phyloP scores from a whole-genome alignment of 1,140 invertebrate species.

The Littorina saxatilis region DNA sequence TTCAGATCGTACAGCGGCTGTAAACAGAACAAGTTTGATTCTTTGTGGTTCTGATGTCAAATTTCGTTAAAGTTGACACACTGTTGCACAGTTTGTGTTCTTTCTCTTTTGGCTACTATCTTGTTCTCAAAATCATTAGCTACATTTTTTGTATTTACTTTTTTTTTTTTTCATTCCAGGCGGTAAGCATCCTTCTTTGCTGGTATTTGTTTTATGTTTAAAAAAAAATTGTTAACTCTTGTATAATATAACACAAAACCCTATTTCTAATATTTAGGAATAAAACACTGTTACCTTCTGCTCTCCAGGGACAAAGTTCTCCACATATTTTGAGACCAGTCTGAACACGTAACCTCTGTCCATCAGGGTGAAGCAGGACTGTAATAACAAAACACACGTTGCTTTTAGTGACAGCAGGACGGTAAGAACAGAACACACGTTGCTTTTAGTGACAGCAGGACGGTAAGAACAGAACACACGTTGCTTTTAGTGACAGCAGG shows the following conservation, averaged over 20 bases:
- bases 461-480: neutral
- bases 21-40: conserved; percentile 31
- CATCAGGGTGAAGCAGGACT: conserved; percentile 94
- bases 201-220: neutral
- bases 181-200: no score
- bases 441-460: neutral
- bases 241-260: no score
- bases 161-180: no score
- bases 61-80: no score
- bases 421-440: neutral
- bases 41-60: no score
- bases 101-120: no score
- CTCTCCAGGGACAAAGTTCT: conserved; percentile 89
- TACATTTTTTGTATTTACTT: no score
- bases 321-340: conserved; percentile 90
- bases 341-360: conserved; percentile 94
- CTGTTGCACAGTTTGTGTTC: no score
- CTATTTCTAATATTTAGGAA: no score
- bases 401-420: neutral
- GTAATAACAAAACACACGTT: conserved; percentile 66
- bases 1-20: conserved; percentile 73
- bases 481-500: neutral
- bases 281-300: no score
- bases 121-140: no score
- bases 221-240: no score